Percentiles rank a stretch among this genome's conserved stretches.
These are phyloP conservation scores for Alfaro cultratus DNA, from an alignment of 2,797 vertebrate genomes.

Conservation along the genomic window DNA sequence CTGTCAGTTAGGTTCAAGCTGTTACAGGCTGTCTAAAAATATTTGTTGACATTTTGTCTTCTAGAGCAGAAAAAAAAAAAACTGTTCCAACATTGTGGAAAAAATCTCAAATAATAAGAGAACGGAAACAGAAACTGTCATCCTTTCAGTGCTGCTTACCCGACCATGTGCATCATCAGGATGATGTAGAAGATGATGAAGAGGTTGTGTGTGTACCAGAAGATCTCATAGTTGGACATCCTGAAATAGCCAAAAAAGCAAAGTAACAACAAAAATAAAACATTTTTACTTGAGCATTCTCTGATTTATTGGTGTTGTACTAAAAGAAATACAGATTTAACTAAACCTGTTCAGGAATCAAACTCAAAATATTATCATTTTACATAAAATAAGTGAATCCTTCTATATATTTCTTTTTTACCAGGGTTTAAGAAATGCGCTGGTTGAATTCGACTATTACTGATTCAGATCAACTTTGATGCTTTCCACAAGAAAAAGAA, in stretches of 20 bases:
- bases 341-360: not conserved
- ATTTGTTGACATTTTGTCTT: not conserved
- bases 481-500: not conserved
- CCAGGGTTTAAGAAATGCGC: not conserved
- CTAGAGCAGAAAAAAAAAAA: not conserved
- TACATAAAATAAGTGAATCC: not conserved
- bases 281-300: not conserved
- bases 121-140: conserved; percentile 14
- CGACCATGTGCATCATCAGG: conserved; percentile 92
- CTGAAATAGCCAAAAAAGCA: conserved; percentile 73
- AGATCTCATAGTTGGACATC: conserved; percentile 93
- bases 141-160: conserved; percentile 80
- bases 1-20: not conserved
- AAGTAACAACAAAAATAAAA: not conserved
- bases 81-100: not conserved
- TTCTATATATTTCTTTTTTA: not conserved
- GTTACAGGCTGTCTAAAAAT: not conserved
- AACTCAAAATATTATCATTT: not conserved
- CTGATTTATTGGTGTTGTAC: not conserved
- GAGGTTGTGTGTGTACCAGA: conserved; percentile 98
- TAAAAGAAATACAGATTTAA: not conserved
- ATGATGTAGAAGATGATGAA: conserved; percentile 97
- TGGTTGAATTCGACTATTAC: not conserved
- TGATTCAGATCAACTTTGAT: not conserved
- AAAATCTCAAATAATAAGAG: not conserved